phyloP scores from a whole-genome alignment of 1,140 invertebrate genomes.

The Orussus abietinus region DNA sequence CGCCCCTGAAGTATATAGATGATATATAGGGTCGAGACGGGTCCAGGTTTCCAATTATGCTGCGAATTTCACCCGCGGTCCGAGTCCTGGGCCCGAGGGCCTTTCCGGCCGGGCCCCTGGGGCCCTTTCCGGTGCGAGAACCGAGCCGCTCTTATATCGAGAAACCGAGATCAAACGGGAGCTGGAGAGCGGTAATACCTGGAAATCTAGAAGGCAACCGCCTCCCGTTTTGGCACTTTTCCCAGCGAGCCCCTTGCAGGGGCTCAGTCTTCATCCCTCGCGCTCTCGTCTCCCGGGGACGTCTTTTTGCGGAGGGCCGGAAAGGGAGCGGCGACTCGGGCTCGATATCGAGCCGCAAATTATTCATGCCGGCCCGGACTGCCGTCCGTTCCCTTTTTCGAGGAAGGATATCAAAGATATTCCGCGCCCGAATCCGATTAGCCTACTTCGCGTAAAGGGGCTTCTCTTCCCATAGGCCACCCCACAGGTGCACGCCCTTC shows the following conservation, averaged over 20 bases:
- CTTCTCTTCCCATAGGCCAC: no score
- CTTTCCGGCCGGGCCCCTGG: no score
- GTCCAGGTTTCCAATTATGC: conserved; percentile 33
- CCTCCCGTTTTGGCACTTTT: conserved; percentile 1
- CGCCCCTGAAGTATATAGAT: no score
- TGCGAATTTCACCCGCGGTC: conserved; percentile 29
- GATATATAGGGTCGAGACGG: no score
- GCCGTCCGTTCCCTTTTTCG: conserved; percentile 11
- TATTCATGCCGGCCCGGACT: conserved; percentile 18
- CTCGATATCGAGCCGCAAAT: conserved; percentile 19
- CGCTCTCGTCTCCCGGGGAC: no score
- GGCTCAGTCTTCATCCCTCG: no score
- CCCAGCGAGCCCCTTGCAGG: no score
- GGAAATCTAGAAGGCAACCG: neutral
- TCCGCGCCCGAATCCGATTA: conserved; percentile 32
- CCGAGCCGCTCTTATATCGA: neutral
- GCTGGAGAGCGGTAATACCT: neutral
- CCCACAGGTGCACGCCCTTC: no score
- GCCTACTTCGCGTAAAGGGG: conserved; percentile 34
- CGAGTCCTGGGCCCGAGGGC: no score
- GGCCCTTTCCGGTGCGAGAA: no score
- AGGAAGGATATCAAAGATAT: neutral
- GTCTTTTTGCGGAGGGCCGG: conserved; percentile 16
- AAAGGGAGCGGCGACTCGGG: no score
- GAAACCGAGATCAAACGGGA: neutral